Evolutionary conservation across 2,113 vertebrate genomes (phyloP).

Genomic region (Cyprinodon brontotheroides): DNA sequence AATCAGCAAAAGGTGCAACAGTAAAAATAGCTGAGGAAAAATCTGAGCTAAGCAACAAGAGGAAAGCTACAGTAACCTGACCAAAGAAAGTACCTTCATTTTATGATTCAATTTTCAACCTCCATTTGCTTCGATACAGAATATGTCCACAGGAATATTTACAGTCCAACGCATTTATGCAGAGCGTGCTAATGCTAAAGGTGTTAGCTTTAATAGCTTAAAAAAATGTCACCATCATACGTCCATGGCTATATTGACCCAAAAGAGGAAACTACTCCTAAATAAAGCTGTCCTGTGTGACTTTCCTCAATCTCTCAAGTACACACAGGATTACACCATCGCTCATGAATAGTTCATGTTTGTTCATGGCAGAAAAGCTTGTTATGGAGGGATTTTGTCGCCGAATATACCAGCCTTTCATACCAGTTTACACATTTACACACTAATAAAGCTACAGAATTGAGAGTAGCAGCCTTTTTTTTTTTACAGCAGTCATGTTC

Average conservation of each 20-base stretch:
- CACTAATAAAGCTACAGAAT: not conserved
- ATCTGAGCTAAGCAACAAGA: not conserved
- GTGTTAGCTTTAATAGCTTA: not conserved
- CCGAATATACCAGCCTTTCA: not conserved
- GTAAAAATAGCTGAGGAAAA: not conserved
- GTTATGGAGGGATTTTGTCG: not conserved
- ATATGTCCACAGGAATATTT: not conserved
- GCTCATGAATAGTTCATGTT: not conserved
- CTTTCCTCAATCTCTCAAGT: not conserved
- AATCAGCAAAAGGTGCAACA: not conserved
- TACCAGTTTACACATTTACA: not conserved
- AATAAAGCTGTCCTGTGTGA: not conserved
- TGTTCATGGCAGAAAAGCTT: not conserved
- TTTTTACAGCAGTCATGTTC: not conserved
- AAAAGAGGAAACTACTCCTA: not conserved
- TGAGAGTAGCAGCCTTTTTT: not conserved
- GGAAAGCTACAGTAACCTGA: not conserved
- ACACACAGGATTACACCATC: not conserved
- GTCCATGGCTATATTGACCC: not conserved
- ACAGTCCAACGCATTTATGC: not conserved
- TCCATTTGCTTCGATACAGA: not conserved
- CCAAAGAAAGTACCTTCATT: not conserved
- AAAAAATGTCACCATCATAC: not conserved
- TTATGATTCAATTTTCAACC: not conserved
- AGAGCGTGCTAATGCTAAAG: not conserved